Percentiles rank a stretch among this genome's conserved stretches.
Conservation (phyloP, 2,113 vertebrate species). For the Callipepla californica region DNA sequence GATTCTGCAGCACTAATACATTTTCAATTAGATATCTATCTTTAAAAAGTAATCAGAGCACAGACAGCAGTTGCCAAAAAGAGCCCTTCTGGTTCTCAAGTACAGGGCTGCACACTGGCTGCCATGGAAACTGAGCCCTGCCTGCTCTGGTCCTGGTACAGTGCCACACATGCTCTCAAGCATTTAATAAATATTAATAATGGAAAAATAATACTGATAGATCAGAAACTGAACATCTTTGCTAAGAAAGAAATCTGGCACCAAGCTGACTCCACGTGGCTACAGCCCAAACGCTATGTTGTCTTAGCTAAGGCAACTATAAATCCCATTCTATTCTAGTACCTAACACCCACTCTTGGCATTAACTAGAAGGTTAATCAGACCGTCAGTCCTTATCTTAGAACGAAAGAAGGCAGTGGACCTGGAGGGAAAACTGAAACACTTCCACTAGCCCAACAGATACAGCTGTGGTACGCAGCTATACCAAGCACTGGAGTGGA, state of each 20-base stretch:
- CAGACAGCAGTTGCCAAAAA: slow-evolving; percentile 33
- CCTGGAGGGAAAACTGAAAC: background rate
- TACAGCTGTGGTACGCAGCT: background rate
- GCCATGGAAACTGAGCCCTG: slow-evolving; percentile 58
- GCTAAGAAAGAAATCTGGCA: background rate
- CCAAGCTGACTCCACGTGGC: background rate
- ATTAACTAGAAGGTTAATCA: background rate
- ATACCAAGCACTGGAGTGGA: background rate
- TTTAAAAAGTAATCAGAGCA: slow-evolving; percentile 44
- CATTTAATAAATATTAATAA: slow-evolving; percentile 63
- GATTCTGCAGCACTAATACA: slow-evolving; percentile 5
- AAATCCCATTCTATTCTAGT: background rate
- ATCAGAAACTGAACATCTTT: background rate
- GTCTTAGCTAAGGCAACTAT: background rate
- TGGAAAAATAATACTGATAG: slow-evolving; percentile 23
- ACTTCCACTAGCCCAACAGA: background rate
- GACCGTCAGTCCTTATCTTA: background rate
- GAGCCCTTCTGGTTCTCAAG: slow-evolving; percentile 43
- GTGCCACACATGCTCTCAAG: slow-evolving; percentile 57
- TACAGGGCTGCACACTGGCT: slow-evolving; percentile 59
- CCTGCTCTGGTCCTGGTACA: slow-evolving; percentile 41
- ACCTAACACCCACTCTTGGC: background rate
- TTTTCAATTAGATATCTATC: background rate
- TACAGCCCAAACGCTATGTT: background rate
- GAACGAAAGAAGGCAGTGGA: background rate